These are phyloP conservation scores for Ispidina picta DNA, from an alignment of 2,797 vertebrate species.

Conservation along the genomic window DNA sequence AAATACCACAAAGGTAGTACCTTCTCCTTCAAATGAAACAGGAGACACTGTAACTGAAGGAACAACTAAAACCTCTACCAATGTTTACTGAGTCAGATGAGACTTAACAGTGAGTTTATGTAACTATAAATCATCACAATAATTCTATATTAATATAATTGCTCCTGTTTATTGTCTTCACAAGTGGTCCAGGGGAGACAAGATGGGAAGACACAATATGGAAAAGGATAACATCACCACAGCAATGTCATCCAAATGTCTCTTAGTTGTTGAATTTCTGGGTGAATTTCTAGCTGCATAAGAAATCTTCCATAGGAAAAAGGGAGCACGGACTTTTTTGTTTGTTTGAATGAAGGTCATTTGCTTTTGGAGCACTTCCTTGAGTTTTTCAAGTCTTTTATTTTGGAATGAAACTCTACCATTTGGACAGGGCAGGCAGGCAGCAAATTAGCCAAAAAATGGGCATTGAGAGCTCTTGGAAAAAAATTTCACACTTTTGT, in stretches of 20 bases:
- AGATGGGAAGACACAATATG: accelerated
- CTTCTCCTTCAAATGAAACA: background rate
- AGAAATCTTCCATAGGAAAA: background rate
- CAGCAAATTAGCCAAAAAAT: constrained; percentile 58
- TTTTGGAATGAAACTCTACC: constrained; percentile 40
- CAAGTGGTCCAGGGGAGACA: background rate
- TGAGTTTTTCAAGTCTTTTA: constrained; percentile 24
- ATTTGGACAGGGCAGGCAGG: constrained; percentile 25
- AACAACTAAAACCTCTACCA: background rate
- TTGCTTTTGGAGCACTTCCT: background rate
- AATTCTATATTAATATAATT: background rate
- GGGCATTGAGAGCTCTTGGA: constrained; percentile 7
- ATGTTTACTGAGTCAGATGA: background rate
- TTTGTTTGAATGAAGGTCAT: background rate
- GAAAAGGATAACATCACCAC: background rate
- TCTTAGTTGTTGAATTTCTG: background rate
- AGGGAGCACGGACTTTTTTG: background rate
- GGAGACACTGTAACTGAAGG: background rate
- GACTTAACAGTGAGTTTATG: background rate
- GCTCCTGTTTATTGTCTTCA: background rate
- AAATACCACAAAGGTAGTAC: background rate
- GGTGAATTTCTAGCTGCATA: background rate
- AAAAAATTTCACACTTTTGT: background rate
- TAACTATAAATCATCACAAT: background rate
- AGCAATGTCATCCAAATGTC: background rate